Conservation (phyloP, 2,888 invertebrate genomes). For the Drosophila dives region DNA sequence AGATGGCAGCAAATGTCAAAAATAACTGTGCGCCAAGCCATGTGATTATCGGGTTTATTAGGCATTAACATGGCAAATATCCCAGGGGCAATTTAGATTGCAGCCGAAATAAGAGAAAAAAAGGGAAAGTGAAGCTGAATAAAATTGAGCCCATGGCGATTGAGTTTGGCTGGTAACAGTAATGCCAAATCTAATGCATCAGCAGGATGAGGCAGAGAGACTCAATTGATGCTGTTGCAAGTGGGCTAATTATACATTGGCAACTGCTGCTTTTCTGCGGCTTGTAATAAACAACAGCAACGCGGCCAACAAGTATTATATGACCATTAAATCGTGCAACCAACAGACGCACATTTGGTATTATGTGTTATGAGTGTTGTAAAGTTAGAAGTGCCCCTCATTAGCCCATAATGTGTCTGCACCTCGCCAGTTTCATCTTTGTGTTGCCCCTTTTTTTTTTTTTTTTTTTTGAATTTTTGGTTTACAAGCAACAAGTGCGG, state of each 20-base stretch:
- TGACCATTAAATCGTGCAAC: constrained; percentile 47
- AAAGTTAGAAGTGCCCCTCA: constrained; percentile 47
- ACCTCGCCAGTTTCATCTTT: constrained; percentile 30
- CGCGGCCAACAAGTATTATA: constrained; percentile 31
- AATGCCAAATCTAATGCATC: constrained; percentile 15
- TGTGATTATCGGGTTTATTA: constrained; percentile 5
- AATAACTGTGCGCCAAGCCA: constrained; percentile 3
- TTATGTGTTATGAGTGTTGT: constrained; percentile 8
- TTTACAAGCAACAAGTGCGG: constrained; percentile 17
- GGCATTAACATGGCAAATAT: constrained; percentile 27
- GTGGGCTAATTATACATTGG: constrained; percentile 61
- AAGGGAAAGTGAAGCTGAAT: constrained; percentile 22
- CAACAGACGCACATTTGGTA: background rate
- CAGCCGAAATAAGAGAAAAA: constrained; percentile 5
- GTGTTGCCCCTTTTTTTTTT: background rate
- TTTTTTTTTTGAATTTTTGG: constrained; percentile 7
- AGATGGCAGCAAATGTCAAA: constrained; percentile 34
- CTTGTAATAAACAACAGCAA: background rate
- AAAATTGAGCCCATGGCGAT: constrained; percentile 15
- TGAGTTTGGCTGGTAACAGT: constrained; percentile 7
- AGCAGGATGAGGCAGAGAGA: background rate
- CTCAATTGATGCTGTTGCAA: constrained; percentile 14
- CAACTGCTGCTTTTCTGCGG: constrained; percentile 62
- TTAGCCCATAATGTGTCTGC: constrained; percentile 52
- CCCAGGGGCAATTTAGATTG: constrained; percentile 31